Conservation (phyloP, 1,140 invertebrate species). For the Hylaeus volcanicus region DNA sequence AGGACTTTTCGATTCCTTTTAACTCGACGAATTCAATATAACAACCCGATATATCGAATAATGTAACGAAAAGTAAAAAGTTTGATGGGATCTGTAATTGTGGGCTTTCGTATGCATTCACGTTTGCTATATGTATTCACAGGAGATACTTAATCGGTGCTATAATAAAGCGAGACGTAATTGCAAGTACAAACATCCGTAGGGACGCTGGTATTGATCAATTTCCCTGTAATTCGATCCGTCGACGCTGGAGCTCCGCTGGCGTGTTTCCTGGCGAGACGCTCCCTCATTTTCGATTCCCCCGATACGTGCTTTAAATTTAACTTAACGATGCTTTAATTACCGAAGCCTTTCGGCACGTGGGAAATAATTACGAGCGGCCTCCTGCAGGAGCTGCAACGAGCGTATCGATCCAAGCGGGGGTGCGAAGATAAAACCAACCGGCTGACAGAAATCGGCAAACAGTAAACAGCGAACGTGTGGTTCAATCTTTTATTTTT, state of each 20-base stretch:
- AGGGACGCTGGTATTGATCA: not conserved
- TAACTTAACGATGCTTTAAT: conserved; percentile 40
- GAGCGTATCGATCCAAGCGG: not conserved
- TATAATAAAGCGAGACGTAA: too few species aligned
- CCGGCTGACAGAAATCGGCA: not conserved
- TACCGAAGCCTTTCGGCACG: not conserved
- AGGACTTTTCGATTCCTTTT: too few species aligned
- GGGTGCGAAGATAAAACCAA: not conserved
- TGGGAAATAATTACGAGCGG: not conserved
- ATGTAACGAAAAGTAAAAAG: too few species aligned
- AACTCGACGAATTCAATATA: too few species aligned
- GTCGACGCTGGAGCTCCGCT: not conserved
- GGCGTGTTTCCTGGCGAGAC: not conserved
- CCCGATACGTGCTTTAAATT: not conserved
- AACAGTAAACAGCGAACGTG: too few species aligned
- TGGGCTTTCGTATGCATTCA: too few species aligned
- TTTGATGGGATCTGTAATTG: too few species aligned
- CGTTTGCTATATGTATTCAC: too few species aligned
- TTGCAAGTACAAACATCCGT: too few species aligned
- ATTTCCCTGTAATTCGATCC: not conserved
- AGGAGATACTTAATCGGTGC: too few species aligned
- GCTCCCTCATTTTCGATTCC: not conserved
- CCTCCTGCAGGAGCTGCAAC: not conserved
- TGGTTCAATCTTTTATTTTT: too few species aligned
- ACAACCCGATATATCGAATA: too few species aligned